phyloP scores from a whole-genome alignment of 30 jellyfish, hydroid and myxozoan genomes.

The Euphysa ruthae region DNA sequence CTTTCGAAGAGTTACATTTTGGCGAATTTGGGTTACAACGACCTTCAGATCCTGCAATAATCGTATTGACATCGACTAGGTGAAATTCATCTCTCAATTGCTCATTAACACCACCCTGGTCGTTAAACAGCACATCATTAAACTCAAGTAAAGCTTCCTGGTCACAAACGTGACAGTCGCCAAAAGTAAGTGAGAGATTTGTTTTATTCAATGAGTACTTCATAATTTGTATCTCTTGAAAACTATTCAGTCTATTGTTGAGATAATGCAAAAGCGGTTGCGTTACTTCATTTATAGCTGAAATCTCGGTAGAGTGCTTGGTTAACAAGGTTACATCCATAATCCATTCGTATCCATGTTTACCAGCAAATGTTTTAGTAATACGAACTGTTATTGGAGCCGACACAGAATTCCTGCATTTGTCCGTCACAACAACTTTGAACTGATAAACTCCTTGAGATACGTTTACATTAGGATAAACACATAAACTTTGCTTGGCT shows the following conservation, averaged over 20 bases:
- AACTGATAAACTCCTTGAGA: conserved; percentile 40
- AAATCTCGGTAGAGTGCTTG: background rate
- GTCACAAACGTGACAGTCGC: background rate
- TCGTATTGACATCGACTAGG: background rate
- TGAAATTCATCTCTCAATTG: background rate
- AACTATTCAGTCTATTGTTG: background rate
- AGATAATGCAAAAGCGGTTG: background rate
- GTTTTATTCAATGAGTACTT: background rate
- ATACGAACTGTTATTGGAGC: conserved; percentile 25
- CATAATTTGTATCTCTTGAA: background rate
- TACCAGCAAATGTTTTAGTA: background rate
- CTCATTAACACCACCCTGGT: background rate
- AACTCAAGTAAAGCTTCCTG: background rate
- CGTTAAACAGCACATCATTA: background rate
- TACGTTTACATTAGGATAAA: conserved; percentile 43
- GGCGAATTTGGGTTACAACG: background rate
- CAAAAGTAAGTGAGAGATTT: conserved; percentile 8
- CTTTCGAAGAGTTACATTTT: background rate
- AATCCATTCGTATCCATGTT: conserved; percentile 22
- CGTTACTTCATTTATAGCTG: background rate
- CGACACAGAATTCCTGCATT: conserved; percentile 46
- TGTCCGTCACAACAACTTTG: conserved; percentile 38
- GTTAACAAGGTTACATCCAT: background rate
- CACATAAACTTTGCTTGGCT: conserved; percentile 18
- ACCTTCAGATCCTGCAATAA: background rate